Percentiles rank a stretch among this genome's conserved stretches.
These are phyloP conservation scores for Drosophila pseudoananassae DNA, from an alignment of 1,140 invertebrate species.

Conservation along the genomic window DNA sequence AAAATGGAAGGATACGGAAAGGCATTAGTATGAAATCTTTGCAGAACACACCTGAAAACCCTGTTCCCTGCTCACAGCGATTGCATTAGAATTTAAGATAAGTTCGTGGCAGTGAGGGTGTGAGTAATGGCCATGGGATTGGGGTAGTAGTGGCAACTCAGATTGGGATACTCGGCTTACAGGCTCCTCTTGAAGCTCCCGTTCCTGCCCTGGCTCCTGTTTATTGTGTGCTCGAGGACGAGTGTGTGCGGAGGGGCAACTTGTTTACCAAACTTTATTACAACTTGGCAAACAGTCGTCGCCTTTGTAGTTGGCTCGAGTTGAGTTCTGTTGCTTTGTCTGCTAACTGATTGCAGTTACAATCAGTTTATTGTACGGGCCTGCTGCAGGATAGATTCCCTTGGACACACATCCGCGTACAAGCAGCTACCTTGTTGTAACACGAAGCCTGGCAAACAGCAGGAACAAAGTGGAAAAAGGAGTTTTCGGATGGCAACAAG, in stretches of 20 bases:
- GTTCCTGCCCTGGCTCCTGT: background rate
- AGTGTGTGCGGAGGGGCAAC: constrained; percentile 38
- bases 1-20: constrained; percentile 44
- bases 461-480: constrained; percentile 29
- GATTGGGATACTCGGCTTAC: constrained; percentile 37
- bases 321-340: constrained; percentile 38
- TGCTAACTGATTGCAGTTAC: constrained; percentile 71
- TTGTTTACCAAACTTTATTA: constrained; percentile 82
- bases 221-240: constrained; percentile 19
- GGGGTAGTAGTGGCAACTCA: constrained; percentile 13
- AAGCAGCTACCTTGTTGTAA: constrained; percentile 21
- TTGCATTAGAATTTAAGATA: constrained; percentile 82
- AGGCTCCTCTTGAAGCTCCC: background rate
- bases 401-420: constrained; percentile 16
- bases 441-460: constrained; percentile 27
- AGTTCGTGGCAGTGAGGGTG: constrained; percentile 44
- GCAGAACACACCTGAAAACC: constrained; percentile 33
- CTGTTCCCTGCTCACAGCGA: constrained; percentile 23
- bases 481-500: constrained; percentile 26
- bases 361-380: constrained; percentile 69
- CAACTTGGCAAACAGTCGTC: constrained; percentile 80
- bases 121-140: constrained; percentile 16
- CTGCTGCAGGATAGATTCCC: constrained; percentile 40
- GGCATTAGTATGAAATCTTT: constrained; percentile 68
- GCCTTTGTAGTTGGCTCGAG: constrained; percentile 64